Evolutionary conservation across 2,888 invertebrate genomes (phyloP), one percentile per base, ranked within the genome.

Genomic region (Cerastis rubricosa): DNA sequence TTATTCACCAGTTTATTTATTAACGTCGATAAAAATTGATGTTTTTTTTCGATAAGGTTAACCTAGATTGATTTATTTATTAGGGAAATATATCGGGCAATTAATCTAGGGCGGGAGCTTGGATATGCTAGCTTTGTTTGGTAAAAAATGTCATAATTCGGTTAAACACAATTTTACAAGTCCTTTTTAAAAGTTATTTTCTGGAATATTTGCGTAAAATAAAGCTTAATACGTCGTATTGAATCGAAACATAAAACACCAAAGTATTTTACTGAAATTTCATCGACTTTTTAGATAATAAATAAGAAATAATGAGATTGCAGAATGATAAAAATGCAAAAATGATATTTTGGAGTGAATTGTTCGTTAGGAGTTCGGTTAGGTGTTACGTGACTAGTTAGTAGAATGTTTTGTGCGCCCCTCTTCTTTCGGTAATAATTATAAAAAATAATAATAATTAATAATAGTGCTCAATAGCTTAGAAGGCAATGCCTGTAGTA

Each of bases 271-370:
- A 94, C 93, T 93, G 91, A 94, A 91, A 94, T 95, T 92, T 95
- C 96, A 96, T 96, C 96, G 96, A 97, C 95, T 96, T 95, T 94
- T 95, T 96, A 96, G 96, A 94, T 96, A 95, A 95, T 96, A 96
- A 95, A 94, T 95, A 95, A 94, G 93, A 91, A 94, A 92, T 90
- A 87, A 78, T 79, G 80, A 92, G 92, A 87, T 85, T 87, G 86
- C 86, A 87, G 65, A 85, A 87, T 83, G 79, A 92, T 91, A 92
- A 91, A 91, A 90, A 86, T 87, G 87, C 80, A 81, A 82, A 89
- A 91, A 90, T 91, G 91, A 93, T 96, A 96, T 96, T 95, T 95
- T 96, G 96, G 95, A 95, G 88, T 88, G 94, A 93, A 91, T 91
- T 93, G 94, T 87, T 81, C 76, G 87, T 94, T 93, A 92, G 91